A percentile compares a stretch with the other conserved stretches of the same genome.
Evolutionary conservation across 2,797 vertebrate species (phyloP).

Genomic region (Silurus aristotelis): DNA sequence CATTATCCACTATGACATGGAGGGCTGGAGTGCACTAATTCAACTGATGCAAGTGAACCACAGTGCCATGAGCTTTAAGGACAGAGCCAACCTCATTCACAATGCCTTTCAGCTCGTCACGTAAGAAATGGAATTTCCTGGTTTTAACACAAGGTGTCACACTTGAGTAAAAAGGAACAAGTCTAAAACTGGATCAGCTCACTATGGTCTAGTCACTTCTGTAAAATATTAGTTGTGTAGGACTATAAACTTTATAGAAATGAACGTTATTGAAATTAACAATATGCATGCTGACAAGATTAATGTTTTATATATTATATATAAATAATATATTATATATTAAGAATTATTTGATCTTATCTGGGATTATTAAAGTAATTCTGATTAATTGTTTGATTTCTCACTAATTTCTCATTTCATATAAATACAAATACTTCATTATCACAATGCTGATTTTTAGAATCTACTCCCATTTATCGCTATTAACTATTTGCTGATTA

Average conservation of each 20-base stretch:
- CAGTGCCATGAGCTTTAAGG: conserved; percentile 80
- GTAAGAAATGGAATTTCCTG: conserved; percentile 65
- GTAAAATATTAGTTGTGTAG: neutral
- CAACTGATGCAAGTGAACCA: conserved; percentile 78
- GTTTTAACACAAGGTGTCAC: conserved; percentile 5
- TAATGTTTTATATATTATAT: neutral
- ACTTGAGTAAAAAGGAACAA: neutral
- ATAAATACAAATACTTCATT: neutral
- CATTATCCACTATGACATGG: conserved; percentile 85
- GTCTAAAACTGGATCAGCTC: neutral
- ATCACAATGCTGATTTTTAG: neutral
- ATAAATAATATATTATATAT: neutral
- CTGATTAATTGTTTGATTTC: neutral
- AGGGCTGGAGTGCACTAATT: conserved; percentile 82
- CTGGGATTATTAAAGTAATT: neutral
- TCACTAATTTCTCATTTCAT: neutral
- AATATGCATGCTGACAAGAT: neutral
- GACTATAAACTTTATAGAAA: neutral
- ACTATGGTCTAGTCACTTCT: too few relatives aligned
- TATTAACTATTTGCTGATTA: too few relatives aligned
- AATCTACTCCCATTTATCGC: neutral
- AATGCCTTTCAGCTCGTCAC: conserved; percentile 89
- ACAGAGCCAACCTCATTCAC: conserved; percentile 87
- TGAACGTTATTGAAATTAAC: neutral
- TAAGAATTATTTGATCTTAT: neutral